Percentiles rank a stretch among this genome's conserved stretches.
phyloP scores from a whole-genome alignment of 2,113 vertebrate genomes.

The Tragelaphus imberbis region DNA sequence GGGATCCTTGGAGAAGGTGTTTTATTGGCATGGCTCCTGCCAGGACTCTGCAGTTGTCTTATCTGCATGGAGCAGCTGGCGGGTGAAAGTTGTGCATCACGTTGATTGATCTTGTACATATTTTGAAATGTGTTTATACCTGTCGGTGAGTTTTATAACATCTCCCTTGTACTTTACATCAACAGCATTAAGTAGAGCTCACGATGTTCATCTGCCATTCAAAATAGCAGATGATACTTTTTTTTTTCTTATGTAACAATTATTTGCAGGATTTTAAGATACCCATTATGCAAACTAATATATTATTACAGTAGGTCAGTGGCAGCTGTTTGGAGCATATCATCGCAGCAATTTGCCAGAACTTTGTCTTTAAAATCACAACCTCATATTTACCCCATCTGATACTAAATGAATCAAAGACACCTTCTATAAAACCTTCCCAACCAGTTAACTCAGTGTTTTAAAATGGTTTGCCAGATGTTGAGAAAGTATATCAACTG shows the following conservation, averaged over 20 bases:
- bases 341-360: not conserved
- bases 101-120: slow-evolving; percentile 44
- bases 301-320: not conserved
- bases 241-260: not conserved
- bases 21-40: not conserved
- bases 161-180: slow-evolving; percentile 50
- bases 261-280: not conserved
- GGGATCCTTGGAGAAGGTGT: not conserved
- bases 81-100: not conserved
- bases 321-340: not conserved
- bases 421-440: not conserved
- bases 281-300: not conserved
- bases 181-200: slow-evolving; percentile 55
- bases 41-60: not conserved
- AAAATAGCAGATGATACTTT: slow-evolving; percentile 50
- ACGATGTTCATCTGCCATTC: slow-evolving; percentile 44
- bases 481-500: not conserved
- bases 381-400: not conserved
- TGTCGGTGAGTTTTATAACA: slow-evolving; percentile 60
- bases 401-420: not conserved
- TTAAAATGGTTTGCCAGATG: not conserved
- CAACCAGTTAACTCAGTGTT: not conserved
- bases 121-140: slow-evolving; percentile 63
- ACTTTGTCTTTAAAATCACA: not conserved
- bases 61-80: slow-evolving; percentile 50